Percentiles rank a stretch among this genome's conserved stretches.
Evolutionary conservation across 53 echinoderm and acorn worm genomes (phyloP).

Genomic region (Patiria pectinifera): DNA sequence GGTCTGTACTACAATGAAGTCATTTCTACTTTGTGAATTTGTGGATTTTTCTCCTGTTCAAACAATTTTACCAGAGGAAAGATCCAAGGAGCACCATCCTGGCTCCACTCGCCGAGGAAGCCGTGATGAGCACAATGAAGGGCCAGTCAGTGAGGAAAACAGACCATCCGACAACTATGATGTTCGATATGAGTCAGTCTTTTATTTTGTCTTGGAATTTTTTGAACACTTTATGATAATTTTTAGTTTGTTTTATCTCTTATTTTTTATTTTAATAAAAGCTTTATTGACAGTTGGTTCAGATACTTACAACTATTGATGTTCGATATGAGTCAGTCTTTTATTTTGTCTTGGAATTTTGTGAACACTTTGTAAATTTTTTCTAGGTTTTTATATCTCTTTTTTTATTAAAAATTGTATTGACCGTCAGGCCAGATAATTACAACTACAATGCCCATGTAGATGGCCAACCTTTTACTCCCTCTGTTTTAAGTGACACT

Average conservation of each 20-base stretch:
- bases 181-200: slow-evolving; percentile 40
- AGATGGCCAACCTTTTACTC: too few species aligned
- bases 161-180: neutral
- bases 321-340: slow-evolving; percentile 38
- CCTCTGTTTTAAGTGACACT: too few species aligned
- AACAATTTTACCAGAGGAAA: neutral
- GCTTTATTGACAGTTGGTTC: too few species aligned
- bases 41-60: neutral
- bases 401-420: too few species aligned
- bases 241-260: too few species aligned
- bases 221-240: neutral
- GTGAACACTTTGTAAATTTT: too few species aligned
- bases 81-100: neutral
- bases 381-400: too few species aligned
- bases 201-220: neutral
- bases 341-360: neutral
- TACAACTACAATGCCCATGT: too few species aligned
- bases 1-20: too few species aligned
- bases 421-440: too few species aligned
- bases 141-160: neutral
- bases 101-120: neutral
- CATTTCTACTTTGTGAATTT: neutral
- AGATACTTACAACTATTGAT: neutral
- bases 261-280: too few species aligned
- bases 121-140: slow-evolving; percentile 32